These are phyloP conservation scores for Aleiodes leptofemur DNA, from an alignment of 2,888 invertebrate species.

Conservation along the genomic window DNA sequence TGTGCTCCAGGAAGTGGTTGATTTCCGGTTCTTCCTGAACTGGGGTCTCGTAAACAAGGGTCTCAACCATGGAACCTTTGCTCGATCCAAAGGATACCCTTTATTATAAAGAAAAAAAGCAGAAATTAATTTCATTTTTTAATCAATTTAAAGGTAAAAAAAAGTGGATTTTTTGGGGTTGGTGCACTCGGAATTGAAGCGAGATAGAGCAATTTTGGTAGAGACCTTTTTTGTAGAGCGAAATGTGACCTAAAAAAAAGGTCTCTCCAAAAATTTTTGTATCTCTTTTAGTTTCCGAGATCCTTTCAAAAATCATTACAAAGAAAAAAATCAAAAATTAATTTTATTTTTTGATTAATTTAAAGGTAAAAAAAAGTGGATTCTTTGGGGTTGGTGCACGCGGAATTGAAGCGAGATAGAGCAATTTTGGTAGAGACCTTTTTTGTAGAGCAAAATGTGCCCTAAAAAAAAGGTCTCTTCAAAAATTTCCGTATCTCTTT, in stretches of 20 bases:
- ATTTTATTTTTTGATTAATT: background rate
- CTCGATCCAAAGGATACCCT: constrained; percentile 96
- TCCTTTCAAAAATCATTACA: constrained; percentile 59
- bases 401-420: too few species aligned
- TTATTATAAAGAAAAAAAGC: constrained; percentile 66
- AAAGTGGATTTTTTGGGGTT: background rate
- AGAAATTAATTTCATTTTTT: background rate
- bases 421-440: too few species aligned
- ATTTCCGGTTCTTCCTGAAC: constrained; percentile 87
- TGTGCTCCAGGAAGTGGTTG: constrained; percentile 77
- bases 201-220: too few species aligned
- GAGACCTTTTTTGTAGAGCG: too few species aligned
- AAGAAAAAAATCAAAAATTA: constrained; percentile 44
- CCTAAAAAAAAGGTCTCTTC: too few species aligned
- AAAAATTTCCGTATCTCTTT: too few species aligned
- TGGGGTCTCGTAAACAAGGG: constrained; percentile 89
- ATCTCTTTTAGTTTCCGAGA: too few species aligned
- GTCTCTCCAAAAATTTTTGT: too few species aligned
- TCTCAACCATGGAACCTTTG: constrained; percentile 96
- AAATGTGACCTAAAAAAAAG: too few species aligned
- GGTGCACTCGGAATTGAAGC: too few species aligned
- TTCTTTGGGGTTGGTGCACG: too few species aligned
- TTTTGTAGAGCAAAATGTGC: too few species aligned
- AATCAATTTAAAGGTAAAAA: background rate
- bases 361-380: background rate